A percentile compares a stretch with the other conserved stretches of the same genome.
Evolutionary conservation across 1,140 invertebrate genomes (phyloP).

Genomic region (Leptestheria dahalacensis): DNA sequence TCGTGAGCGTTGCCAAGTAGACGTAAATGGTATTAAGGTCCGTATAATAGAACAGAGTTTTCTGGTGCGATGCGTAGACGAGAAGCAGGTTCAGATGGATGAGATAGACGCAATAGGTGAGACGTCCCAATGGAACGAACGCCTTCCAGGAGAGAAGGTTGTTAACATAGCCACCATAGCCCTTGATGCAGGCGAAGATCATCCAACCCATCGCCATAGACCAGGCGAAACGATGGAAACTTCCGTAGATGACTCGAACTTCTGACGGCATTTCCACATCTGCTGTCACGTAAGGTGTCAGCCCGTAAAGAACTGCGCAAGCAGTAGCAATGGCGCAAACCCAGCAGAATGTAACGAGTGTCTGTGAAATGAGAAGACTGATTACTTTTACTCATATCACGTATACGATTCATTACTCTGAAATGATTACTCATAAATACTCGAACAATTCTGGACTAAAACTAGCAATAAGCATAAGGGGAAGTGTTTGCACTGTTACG

Average conservation of each 20-base stretch:
- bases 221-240: slow-evolving; percentile 43
- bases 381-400: neutral
- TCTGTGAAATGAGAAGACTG: too few relatives aligned
- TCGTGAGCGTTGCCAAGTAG: neutral
- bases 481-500: too few relatives aligned
- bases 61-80: slow-evolving; percentile 46
- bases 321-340: neutral
- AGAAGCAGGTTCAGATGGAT: slow-evolving; percentile 24
- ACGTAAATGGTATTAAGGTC: neutral
- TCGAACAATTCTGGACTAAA: neutral
- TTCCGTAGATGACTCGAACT: slow-evolving; percentile 32
- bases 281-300: neutral
- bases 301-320: neutral
- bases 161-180: slow-evolving; percentile 47
- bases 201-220: slow-evolving; percentile 45
- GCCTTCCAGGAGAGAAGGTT: slow-evolving; percentile 45
- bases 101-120: slow-evolving; percentile 55
- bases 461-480: too few relatives aligned
- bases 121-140: slow-evolving; percentile 48
- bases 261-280: neutral
- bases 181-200: slow-evolving; percentile 58
- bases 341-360: neutral
- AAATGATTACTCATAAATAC: neutral
- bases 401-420: too few relatives aligned
- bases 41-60: slow-evolving; percentile 45